Conservation (phyloP, 2,113 vertebrate species). For the Globicephala melas region DNA sequence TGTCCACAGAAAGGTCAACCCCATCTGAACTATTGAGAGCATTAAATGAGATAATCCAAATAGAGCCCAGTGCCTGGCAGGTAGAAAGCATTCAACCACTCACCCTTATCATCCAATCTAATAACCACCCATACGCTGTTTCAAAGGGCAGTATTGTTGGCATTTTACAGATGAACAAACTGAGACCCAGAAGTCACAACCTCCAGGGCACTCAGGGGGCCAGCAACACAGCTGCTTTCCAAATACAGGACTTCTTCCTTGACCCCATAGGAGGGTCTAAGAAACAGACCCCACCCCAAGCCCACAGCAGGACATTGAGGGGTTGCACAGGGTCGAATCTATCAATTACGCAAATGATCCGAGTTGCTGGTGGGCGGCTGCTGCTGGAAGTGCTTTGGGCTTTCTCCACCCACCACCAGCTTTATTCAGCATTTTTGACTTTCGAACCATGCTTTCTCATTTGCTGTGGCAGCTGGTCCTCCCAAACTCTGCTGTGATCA, state of each 20-base stretch:
- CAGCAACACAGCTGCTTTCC: not conserved
- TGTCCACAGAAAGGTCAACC: not conserved
- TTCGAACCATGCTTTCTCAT: not conserved
- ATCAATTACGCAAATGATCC: fast-evolving
- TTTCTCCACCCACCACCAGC: not conserved
- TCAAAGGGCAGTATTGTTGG: not conserved
- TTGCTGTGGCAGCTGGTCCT: not conserved
- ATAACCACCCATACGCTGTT: not conserved
- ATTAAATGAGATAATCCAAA: not conserved
- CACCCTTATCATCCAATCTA: not conserved
- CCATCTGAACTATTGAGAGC: not conserved
- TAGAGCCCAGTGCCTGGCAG: not conserved
- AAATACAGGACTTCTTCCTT: too few species aligned
- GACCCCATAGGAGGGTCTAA: not conserved
- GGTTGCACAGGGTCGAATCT: fast-evolving
- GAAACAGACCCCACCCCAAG: not conserved
- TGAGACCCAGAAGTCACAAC: not conserved
- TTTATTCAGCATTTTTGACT: not conserved
- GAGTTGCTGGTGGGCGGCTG: fast-evolving
- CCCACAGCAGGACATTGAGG: not conserved
- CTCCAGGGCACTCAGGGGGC: not conserved
- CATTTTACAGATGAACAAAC: not conserved
- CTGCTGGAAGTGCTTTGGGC: not conserved
- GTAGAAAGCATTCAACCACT: not conserved
- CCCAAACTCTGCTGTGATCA: not conserved